Evolutionary conservation across 2,113 vertebrate genomes (phyloP), one percentile per base, ranked within the genome.

Genomic region (Heliornis fulica): DNA sequence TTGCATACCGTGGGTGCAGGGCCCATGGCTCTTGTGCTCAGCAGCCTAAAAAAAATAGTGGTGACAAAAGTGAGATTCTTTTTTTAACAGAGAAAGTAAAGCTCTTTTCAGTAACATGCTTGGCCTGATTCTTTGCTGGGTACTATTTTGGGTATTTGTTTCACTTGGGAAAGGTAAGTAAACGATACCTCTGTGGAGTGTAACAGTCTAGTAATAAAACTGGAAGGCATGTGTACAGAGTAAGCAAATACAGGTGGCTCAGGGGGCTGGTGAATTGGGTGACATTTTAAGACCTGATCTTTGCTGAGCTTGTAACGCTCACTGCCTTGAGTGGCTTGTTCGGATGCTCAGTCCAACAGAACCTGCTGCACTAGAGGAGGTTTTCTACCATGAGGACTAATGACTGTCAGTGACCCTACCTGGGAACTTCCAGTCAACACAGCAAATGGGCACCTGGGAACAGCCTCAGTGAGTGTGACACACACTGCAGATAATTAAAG

Each of bases 121-220:
- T 85, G 54, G 45, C 76, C 75, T 29, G 16, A 20, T 65, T 83
- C 45, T 92, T 90, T 72, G 45, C 46, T 59, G 26, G 70, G 38
- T 70, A 20, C 34, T 56, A 1, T 56, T 83, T 50, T 36, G 22
- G 11, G 18, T 18, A 31, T 86, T 83, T 51, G 13, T 83, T 83
- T 94, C 64, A 53, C 71, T 46, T 90, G 56, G 80, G 68, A 53
- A 92, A 89, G 56, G 57, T 68, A 56, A 87, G 77, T 71, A 94
- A 96, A 81, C 54, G 53, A 36, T 69, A 29, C 50, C 15, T 68
- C 45, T 66, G 68, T 2, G 5, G 26, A 69, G 13, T 20, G 21
- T 54, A 53, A 22, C 54, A 38, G 38, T 11, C 7, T 7, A 26
- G 81, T 41, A 66, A 63, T 78, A 83, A 54, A 89, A 45, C 8